Evolutionary conservation across 2,113 vertebrate genomes (phyloP).

Genomic region (Tetrax tetrax): DNA sequence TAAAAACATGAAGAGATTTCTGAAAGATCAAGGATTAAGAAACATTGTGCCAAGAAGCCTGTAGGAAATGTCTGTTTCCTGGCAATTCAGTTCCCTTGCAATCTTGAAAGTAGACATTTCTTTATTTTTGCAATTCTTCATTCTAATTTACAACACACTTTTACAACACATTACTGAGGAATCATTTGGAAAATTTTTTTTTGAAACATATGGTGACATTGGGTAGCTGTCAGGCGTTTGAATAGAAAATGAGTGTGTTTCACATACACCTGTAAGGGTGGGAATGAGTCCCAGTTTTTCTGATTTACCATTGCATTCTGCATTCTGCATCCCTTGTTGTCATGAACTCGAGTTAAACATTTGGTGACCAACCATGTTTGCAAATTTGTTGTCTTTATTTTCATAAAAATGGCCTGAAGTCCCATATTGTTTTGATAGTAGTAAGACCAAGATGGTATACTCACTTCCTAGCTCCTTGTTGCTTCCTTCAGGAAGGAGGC

Average conservation of each 20-base stretch:
- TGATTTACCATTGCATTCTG: background rate
- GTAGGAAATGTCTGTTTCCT: background rate
- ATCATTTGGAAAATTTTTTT: background rate
- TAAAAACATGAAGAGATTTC: background rate
- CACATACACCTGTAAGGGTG: background rate
- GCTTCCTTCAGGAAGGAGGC: background rate
- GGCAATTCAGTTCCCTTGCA: background rate
- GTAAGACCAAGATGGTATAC: background rate
- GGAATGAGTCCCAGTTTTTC: background rate
- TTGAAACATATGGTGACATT: background rate
- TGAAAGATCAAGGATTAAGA: background rate
- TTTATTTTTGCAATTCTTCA: background rate
- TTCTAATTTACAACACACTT: background rate
- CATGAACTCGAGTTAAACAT: background rate
- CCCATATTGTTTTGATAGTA: rapidly evolving
- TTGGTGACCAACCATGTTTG: background rate
- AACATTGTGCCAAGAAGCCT: background rate
- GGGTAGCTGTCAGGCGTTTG: background rate
- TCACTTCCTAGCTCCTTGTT: background rate
- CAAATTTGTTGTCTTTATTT: background rate
- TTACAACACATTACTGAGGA: background rate
- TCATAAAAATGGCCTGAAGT: background rate
- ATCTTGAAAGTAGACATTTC: background rate
- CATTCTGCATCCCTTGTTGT: background rate
- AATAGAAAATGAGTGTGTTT: background rate